A percentile compares a stretch with the other conserved stretches of the same genome.
Conservation (phyloP, 1,140 invertebrate species). For the Lutraria rhynchaena region DNA sequence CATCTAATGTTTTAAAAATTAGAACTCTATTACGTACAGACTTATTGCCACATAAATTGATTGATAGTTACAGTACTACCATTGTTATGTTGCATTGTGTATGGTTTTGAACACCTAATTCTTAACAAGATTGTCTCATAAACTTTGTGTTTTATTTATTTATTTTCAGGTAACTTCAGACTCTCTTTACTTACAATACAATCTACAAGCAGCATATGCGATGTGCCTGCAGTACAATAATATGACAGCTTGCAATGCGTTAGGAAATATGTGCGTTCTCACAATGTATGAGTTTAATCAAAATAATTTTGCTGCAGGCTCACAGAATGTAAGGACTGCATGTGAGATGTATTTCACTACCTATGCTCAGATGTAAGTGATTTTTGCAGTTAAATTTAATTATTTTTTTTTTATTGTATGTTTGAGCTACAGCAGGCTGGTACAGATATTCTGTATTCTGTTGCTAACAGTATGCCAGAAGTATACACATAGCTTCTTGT, state of each 20-base stretch:
- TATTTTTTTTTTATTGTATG: not conserved
- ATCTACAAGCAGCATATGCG: conserved; percentile 82
- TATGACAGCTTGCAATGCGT: conserved; percentile 86
- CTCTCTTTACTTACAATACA: conserved; percentile 83
- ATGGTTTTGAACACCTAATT: no score
- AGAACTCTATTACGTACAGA: no score
- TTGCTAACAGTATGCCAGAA: no score
- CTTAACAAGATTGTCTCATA: no score
- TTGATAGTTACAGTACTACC: no score
- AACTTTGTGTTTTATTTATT: no score
- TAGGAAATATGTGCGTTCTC: conserved; percentile 88
- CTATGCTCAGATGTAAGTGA: conserved; percentile 1
- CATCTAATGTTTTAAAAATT: no score
- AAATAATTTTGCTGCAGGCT: not conserved
- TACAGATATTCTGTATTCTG: no score
- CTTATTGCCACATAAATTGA: no score
- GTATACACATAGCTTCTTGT: no score
- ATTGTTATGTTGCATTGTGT: no score
- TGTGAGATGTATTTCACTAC: conserved; percentile 33
- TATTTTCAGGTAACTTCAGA: conserved; percentile 60
- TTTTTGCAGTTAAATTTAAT: not conserved
- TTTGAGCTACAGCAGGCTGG: no score
- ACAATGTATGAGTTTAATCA: conserved; percentile 82
- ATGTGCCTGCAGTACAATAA: conserved; percentile 84
- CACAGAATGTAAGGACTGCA: not conserved